Percentiles rank a stretch among this genome's conserved stretches.
Conservation (phyloP, 1,140 invertebrate genomes). For the Musca vetustissima region DNA sequence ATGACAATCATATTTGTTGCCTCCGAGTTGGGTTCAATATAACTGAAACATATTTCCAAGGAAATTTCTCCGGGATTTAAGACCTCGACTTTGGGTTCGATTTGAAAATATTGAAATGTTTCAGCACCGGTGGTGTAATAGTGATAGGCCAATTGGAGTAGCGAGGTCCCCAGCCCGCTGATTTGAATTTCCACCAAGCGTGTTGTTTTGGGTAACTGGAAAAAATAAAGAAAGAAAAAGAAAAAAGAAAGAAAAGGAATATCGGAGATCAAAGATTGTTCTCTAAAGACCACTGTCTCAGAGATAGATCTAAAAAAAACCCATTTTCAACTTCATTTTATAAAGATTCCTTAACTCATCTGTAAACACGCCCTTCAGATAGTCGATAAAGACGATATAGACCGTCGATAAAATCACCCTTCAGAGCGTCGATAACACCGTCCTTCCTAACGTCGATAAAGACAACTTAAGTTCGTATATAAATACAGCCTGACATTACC, state of each 20-base stretch:
- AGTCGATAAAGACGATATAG: no score
- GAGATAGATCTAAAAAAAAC: no score
- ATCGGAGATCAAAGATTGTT: neutral
- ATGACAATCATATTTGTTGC: constrained; percentile 77
- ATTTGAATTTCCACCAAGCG: neutral
- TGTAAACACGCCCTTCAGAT: no score
- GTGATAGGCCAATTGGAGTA: neutral
- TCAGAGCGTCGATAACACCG: no score
- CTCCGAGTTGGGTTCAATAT: constrained; percentile 45
- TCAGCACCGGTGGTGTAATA: neutral
- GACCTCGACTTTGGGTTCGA: constrained; percentile 74
- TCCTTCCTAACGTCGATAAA: no score
- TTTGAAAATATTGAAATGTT: constrained; percentile 58
- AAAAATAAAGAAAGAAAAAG: neutral
- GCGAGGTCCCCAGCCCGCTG: neutral
- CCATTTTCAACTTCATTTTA: no score
- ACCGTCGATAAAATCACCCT: no score
- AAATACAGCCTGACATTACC: no score
- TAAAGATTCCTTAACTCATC: no score
- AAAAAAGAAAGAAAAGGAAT: neutral
- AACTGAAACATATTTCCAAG: constrained; percentile 68
- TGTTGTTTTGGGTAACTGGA: neutral
- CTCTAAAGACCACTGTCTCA: neutral
- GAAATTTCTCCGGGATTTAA: constrained; percentile 63
- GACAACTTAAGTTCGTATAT: no score